Percentiles rank a stretch among this genome's conserved stretches.
These are phyloP conservation scores for Tetragonula carbonaria DNA, from an alignment of 2,888 invertebrate species.

Conservation along the genomic window DNA sequence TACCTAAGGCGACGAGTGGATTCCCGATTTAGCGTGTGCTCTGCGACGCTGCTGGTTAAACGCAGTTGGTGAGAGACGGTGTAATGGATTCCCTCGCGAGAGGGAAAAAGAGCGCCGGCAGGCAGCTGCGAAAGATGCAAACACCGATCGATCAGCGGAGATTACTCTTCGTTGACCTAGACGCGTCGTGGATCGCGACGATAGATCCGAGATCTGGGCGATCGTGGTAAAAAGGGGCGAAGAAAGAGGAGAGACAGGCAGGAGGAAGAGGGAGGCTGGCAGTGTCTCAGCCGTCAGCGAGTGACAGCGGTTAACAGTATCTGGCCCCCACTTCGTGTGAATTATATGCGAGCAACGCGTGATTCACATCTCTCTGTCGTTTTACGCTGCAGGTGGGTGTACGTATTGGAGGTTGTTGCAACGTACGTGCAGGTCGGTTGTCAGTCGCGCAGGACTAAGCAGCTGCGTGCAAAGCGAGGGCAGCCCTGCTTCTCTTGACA, in stretches of 20 bases:
- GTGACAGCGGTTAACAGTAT: conserved; percentile 77
- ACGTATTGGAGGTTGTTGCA: conserved; percentile 36
- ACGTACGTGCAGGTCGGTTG: conserved; percentile 23
- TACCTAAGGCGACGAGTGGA: not conserved
- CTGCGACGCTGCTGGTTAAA: not conserved
- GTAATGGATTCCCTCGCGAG: conserved; percentile 27
- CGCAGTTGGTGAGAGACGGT: conserved; percentile 22
- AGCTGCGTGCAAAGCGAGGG: conserved; percentile 22
- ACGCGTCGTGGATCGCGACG: conserved; percentile 34
- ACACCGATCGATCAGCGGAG: conserved; percentile 54
- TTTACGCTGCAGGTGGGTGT: conserved; percentile 65
- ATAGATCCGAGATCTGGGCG: conserved; percentile 62
- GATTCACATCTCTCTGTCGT: conserved; percentile 60
- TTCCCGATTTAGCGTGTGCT: conserved; percentile 3
- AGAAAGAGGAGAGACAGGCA: not conserved
- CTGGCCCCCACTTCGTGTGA: conserved; percentile 68
- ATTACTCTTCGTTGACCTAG: conserved; percentile 64
- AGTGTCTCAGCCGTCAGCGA: conserved; percentile 68
- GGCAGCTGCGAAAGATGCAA: conserved; percentile 42
- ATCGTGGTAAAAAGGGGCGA: conserved; percentile 54
- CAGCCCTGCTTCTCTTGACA: conserved; percentile 58
- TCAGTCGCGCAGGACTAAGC: conserved; percentile 31
- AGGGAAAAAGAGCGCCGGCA: not conserved
- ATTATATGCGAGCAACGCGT: conserved; percentile 66
- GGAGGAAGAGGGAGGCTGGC: conserved; percentile 11